Percentiles rank a stretch among this genome's conserved stretches.
Conservation (phyloP, 2,113 vertebrate genomes). For the Serilophus lunatus region DNA sequence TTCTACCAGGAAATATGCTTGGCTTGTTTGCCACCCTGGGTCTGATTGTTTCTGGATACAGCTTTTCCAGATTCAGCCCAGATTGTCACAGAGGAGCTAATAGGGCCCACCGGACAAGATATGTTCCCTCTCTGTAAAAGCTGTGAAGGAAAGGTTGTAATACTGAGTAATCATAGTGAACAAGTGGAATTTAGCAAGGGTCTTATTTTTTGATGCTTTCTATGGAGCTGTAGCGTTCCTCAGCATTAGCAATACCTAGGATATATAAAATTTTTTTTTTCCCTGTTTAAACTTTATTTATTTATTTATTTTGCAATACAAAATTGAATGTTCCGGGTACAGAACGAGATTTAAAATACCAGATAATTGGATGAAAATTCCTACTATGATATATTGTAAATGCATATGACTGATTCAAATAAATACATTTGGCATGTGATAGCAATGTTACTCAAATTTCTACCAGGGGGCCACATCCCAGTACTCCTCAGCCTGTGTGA, state of each 20-base stretch:
- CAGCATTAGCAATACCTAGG: background rate
- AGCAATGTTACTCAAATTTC: background rate
- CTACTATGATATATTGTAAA: background rate
- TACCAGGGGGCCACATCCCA: background rate
- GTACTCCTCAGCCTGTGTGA: background rate
- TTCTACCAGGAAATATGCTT: background rate
- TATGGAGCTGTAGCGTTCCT: background rate
- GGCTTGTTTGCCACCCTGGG: background rate
- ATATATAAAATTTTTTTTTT: background rate
- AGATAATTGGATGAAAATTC: background rate
- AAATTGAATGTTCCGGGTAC: background rate
- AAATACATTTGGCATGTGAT: background rate
- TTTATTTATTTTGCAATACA: background rate
- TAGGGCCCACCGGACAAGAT: background rate
- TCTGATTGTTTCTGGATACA: background rate
- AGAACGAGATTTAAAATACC: background rate
- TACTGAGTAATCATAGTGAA: background rate
- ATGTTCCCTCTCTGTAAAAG: background rate
- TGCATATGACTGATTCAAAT: background rate
- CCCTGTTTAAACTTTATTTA: background rate
- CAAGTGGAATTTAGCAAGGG: background rate
- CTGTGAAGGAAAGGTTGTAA: background rate
- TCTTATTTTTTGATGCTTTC: background rate
- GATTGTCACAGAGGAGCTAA: background rate
- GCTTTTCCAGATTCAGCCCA: background rate